Evolutionary conservation across 2,888 invertebrate genomes (phyloP).

Genomic region (Coenonympha glycerion): DNA sequence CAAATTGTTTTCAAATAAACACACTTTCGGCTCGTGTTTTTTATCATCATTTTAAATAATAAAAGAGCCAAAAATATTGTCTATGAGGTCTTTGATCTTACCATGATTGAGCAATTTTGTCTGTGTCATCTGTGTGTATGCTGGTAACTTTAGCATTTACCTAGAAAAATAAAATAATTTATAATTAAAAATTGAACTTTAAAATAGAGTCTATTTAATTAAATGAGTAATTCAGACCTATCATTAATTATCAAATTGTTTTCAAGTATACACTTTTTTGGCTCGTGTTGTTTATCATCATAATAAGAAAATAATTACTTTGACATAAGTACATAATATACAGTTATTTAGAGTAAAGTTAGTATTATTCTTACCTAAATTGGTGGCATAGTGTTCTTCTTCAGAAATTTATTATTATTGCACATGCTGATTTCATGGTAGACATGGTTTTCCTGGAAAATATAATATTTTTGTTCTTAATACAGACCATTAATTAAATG

Average conservation of each 20-base stretch:
- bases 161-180: neutral
- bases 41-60: neutral
- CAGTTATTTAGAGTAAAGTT: no score
- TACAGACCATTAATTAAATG: neutral
- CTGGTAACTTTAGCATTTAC: neutral
- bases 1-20: no score
- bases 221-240: constrained; percentile 19
- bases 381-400: no score
- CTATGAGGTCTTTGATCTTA: neutral
- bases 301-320: no score
- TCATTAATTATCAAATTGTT: constrained; percentile 30
- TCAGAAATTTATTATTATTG: no score
- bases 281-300: constrained; percentile 67
- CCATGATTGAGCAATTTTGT: neutral
- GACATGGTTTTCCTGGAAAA: neutral
- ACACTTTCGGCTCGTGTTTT: no score
- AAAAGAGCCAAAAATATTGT: no score
- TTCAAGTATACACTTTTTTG: constrained; percentile 61
- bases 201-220: neutral
- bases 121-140: neutral
- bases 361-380: no score
- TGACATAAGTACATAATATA: no score
- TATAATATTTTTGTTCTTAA: no score
- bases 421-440: no score
- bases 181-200: neutral